Conservation (phyloP, 1,140 invertebrate species). For the Aphelenchoides besseyi region DNA sequence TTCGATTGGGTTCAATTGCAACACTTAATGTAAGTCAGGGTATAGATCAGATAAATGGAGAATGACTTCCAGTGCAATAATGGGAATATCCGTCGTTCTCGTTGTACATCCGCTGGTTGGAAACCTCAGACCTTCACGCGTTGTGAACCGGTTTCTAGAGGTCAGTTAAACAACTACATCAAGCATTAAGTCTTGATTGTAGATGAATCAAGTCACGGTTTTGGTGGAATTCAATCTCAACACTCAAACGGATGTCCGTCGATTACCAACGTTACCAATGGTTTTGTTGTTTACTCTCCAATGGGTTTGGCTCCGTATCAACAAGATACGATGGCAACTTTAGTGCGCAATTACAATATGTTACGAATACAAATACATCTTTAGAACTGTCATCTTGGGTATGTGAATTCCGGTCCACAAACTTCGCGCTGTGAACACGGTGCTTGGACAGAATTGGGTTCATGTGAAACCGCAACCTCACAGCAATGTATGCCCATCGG, state of each 20-base stretch:
- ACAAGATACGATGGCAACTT: constrained; percentile 12
- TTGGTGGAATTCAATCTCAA: background rate
- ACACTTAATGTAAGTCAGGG: background rate
- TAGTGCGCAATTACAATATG: background rate
- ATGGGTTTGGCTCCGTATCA: constrained; percentile 3
- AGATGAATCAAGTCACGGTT: constrained; percentile 4
- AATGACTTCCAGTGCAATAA: constrained; percentile 22
- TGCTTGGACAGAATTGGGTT: constrained; percentile 14
- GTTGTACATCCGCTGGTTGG: constrained; percentile 12
- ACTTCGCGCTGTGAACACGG: background rate
- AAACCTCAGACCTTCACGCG: background rate
- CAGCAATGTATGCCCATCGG: constrained; percentile 14
- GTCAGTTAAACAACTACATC: background rate
- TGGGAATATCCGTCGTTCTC: constrained; percentile 14
- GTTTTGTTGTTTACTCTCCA: constrained; percentile 14
- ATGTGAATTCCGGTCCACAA: background rate
- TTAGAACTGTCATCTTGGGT: constrained; percentile 13
- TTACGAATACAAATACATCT: background rate
- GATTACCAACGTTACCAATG: constrained; percentile 16
- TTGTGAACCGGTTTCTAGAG: constrained; percentile 2
- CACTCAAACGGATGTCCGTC: background rate
- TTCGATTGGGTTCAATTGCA: constrained; percentile 1
- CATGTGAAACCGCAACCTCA: background rate
- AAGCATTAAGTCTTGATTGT: background rate
- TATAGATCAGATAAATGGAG: no score